Percentiles rank a stretch among this genome's conserved stretches.
These are phyloP conservation scores for Naso thynnoides DNA, from an alignment of 2,797 vertebrate species.

Conservation along the genomic window DNA sequence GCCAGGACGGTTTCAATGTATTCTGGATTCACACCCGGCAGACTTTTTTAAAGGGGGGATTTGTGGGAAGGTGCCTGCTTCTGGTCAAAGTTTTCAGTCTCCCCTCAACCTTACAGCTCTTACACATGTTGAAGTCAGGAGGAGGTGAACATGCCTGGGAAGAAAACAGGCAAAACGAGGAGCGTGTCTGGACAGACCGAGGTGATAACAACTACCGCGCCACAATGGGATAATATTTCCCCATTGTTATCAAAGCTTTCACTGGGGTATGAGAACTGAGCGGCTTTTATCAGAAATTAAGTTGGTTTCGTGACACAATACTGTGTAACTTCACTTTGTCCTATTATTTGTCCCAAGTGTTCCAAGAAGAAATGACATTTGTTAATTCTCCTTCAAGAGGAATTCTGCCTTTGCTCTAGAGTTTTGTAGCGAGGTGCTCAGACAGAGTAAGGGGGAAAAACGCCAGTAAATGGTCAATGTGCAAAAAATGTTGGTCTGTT, in stretches of 20 bases:
- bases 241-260: constrained; percentile 62
- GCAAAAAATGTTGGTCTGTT: too few relatives aligned
- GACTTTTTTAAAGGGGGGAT: neutral
- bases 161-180: constrained; percentile 71
- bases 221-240: constrained; percentile 57
- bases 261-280: constrained; percentile 35
- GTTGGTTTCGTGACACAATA: constrained; percentile 24
- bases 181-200: constrained; percentile 74
- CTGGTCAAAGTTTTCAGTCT: constrained; percentile 37
- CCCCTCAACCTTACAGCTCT: constrained; percentile 24
- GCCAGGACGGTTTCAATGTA: neutral
- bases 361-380: constrained; percentile 21
- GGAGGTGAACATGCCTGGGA: constrained; percentile 70
- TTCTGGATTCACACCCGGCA: neutral
- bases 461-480: too few relatives aligned
- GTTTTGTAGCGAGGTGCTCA: neutral
- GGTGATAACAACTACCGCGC: constrained; percentile 68
- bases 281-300: constrained; percentile 44
- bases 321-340: constrained; percentile 16
- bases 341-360: neutral
- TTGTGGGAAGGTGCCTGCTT: constrained; percentile 23
- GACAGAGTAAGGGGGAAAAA: too few relatives aligned
- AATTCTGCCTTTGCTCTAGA: constrained; percentile 9
- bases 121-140: constrained; percentile 64
- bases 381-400: constrained; percentile 10